Evolutionary conservation across 2,888 invertebrate species (phyloP).

Genomic region (Lithophane semibrunnea): DNA sequence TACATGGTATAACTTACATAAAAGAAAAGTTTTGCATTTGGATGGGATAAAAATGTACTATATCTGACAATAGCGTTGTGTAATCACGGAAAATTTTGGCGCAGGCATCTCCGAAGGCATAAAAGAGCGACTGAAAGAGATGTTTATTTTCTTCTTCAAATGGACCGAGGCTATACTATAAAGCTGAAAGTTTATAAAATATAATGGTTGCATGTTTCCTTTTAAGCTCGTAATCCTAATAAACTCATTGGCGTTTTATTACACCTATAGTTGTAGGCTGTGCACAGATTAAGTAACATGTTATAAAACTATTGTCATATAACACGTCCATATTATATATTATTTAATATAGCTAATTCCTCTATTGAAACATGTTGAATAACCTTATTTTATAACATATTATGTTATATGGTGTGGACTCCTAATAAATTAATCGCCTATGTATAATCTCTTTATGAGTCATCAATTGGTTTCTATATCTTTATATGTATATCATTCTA

Average conservation of each 20-base stretch:
- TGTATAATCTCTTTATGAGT: neutral
- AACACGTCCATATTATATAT: neutral
- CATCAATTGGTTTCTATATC: neutral
- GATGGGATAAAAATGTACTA: too few relatives aligned
- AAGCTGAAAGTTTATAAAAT: too few relatives aligned
- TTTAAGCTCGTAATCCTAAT: neutral
- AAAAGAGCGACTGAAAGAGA: too few relatives aligned
- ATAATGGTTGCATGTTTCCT: neutral
- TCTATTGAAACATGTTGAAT: neutral
- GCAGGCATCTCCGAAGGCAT: too few relatives aligned
- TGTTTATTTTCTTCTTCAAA: too few relatives aligned
- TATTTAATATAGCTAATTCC: neutral
- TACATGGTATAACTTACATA: too few relatives aligned
- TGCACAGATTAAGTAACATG: neutral
- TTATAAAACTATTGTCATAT: neutral
- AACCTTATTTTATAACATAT: too few relatives aligned
- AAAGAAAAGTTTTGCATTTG: too few relatives aligned
- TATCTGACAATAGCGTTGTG: too few relatives aligned
- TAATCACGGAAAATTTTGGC: too few relatives aligned
- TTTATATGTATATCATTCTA: neutral
- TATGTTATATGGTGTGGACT: neutral
- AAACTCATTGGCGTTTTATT: neutral
- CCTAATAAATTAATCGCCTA: neutral
- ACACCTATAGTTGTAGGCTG: neutral
- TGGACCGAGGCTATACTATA: too few relatives aligned